Conservation (phyloP, 2,888 invertebrate species). For the Ernsta delagoae region DNA sequence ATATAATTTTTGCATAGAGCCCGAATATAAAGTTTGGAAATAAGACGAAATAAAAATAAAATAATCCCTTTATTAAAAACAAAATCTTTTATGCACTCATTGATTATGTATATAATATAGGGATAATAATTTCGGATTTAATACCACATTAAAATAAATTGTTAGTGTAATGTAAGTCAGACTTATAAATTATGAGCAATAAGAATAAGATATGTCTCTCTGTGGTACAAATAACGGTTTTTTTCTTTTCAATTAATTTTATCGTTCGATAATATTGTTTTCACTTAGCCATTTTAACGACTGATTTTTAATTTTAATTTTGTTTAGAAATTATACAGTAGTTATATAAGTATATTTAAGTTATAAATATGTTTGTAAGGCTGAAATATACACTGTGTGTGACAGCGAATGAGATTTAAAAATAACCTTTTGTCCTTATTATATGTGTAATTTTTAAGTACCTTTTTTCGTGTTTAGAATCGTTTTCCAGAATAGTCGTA, state of each 20-base stretch:
- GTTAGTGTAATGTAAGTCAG: not conserved
- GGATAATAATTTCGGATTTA: not conserved
- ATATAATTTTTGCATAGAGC: too few species aligned
- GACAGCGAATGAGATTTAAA: not conserved
- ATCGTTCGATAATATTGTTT: slow-evolving; percentile 6
- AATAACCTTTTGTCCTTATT: not conserved
- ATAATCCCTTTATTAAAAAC: too few species aligned
- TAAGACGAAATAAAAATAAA: too few species aligned
- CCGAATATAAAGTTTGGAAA: too few species aligned
- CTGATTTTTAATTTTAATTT: slow-evolving; percentile 36
- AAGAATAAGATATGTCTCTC: not conserved
- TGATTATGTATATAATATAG: not conserved
- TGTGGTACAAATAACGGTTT: slow-evolving; percentile 16
- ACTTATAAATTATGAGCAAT: slow-evolving; percentile 3
- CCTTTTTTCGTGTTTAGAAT: too few species aligned
- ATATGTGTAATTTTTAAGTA: too few species aligned
- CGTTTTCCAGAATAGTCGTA: too few species aligned
- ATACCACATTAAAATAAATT: not conserved
- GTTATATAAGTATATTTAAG: slow-evolving; percentile 10
- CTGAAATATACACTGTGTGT: slow-evolving; percentile 21
- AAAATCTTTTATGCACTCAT: too few species aligned
- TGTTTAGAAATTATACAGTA: slow-evolving; percentile 28
- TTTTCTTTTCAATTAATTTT: slow-evolving; percentile 15
- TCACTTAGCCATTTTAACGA: slow-evolving; percentile 38
- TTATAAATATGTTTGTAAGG: slow-evolving; percentile 7